phyloP scores from a whole-genome alignment of 2,113 vertebrate genomes.

The Thalassoma bifasciatum region DNA sequence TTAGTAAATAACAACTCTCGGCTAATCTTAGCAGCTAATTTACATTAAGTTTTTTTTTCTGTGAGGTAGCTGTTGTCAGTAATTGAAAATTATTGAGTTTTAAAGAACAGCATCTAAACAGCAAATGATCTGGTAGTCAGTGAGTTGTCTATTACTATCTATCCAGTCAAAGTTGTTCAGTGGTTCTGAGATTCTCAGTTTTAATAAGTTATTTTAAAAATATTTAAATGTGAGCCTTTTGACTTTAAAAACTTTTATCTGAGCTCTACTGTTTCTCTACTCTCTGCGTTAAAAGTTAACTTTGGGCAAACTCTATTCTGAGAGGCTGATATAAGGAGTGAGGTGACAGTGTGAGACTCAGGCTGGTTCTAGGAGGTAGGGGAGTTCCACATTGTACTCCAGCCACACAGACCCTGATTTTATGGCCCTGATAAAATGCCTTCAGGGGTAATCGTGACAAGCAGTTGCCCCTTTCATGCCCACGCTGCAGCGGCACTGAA shows the following conservation, averaged over 20 bases:
- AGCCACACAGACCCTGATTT: slow-evolving; percentile 65
- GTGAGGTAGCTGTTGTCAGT: too few species aligned
- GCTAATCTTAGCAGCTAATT: too few species aligned
- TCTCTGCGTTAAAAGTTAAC: neutral
- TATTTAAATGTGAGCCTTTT: neutral
- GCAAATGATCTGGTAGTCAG: too few species aligned
- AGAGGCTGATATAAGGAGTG: slow-evolving; percentile 9
- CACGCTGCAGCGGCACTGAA: slow-evolving; percentile 40
- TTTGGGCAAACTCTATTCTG: slow-evolving; percentile 30
- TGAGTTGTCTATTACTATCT: too few species aligned
- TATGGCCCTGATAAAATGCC: slow-evolving; percentile 73
- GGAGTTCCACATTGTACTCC: slow-evolving; percentile 55
- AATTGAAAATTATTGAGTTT: too few species aligned
- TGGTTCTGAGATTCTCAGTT: too few species aligned
- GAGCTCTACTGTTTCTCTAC: neutral
- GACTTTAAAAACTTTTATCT: neutral
- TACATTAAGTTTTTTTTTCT: too few species aligned
- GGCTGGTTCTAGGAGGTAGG: slow-evolving; percentile 41
- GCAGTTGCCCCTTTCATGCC: slow-evolving; percentile 69
- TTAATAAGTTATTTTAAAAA: too few species aligned
- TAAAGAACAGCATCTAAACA: too few species aligned
- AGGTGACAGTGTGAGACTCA: slow-evolving; percentile 41
- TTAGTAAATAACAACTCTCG: too few species aligned
- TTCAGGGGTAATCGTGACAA: slow-evolving; percentile 56
- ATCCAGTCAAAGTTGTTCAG: too few species aligned